Base-by-base conservation (phyloP, 2,797 vertebrate genomes). In the Catamblyrhynchus diadema region DNA sequence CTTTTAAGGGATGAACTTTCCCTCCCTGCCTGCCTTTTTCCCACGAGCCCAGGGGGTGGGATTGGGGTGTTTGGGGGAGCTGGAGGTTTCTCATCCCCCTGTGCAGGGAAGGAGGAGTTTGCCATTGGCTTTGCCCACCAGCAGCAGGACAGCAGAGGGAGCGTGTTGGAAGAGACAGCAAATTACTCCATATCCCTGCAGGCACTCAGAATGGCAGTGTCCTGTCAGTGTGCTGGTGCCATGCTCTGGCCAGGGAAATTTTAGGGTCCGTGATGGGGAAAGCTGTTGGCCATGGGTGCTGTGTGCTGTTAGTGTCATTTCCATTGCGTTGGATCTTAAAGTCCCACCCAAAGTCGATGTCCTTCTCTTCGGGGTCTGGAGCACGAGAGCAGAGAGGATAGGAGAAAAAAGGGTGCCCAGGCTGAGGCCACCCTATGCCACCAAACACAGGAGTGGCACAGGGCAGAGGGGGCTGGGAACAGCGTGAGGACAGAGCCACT, bases 1-100 rank as follows among this genome's bases (percentile, higher is more conserved):
- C 88, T 95, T 93, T 89, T 92, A 81, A 92, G 79, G 39, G 47
- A 75, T 81, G 92, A 96, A 83, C 90, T 93, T 93, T 95, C 85
- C 90, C 73, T 95, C 95, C 72, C 70, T 81, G 70, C 30, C 80
- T 88, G 80, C 77, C 24, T 75, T 54, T 88, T 88, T 93, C 93
- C 90, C 92, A 92, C 2, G 27, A 71, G 84, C 47, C 25, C 5
- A 0, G 15, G 32, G 50, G 28, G 7, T 39, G 84, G 57, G 72
- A 51, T 56, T n/a, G 44, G 57, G 51, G 30, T 62, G 37, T 44
- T 13, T 53, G 42, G 70, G 53, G 62, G 50, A 83, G 37, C 41
- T 62, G 50, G 50, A 35, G 18, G 42, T 45, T 77, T 85, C 60
- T 61, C 71, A 24, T 27, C 10, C 7, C 20, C 19, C 41, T 3